A percentile compares a stretch with the other conserved stretches of the same genome.
Conservation (phyloP, 2,797 vertebrate genomes). For the Lindbergichthys nudifrons region DNA sequence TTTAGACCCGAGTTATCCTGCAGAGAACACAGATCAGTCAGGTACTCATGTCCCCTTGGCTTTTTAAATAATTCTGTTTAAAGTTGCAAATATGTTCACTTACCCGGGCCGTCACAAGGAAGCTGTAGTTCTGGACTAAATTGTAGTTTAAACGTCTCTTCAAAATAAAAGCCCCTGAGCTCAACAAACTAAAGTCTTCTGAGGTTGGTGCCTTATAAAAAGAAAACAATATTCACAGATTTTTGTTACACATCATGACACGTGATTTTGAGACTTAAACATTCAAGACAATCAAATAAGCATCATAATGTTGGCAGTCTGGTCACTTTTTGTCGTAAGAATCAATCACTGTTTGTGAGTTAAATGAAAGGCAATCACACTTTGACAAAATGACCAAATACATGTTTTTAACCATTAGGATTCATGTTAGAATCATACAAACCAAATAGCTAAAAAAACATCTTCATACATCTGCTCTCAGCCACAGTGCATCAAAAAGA, state of each 20-base stretch:
- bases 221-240: slow-evolving; percentile 8
- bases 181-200: slow-evolving; percentile 72
- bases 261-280: no score
- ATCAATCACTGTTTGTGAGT: no score
- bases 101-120: slow-evolving; percentile 80
- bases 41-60: neutral
- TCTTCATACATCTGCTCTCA: no score
- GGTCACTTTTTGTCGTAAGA: no score
- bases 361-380: no score
- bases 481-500: neutral
- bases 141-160: slow-evolving; percentile 83
- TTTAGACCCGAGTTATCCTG: slow-evolving; percentile 71
- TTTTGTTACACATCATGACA: neutral
- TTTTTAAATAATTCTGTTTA: neutral
- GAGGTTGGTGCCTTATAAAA: slow-evolving; percentile 73
- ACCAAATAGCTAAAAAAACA: no score
- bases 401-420: no score
- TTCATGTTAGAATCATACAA: no score
- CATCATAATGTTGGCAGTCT: no score
- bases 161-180: slow-evolving; percentile 76
- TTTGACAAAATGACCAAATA: no score
- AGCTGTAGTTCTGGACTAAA: slow-evolving; percentile 63
- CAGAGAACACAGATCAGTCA: slow-evolving; percentile 21
- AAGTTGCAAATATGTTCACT: slow-evolving; percentile 16
- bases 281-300: no score